A percentile compares a stretch with the other conserved stretches of the same genome.
phyloP scores from a whole-genome alignment of 1,140 invertebrate genomes.

The Cotesia vestalis region DNA sequence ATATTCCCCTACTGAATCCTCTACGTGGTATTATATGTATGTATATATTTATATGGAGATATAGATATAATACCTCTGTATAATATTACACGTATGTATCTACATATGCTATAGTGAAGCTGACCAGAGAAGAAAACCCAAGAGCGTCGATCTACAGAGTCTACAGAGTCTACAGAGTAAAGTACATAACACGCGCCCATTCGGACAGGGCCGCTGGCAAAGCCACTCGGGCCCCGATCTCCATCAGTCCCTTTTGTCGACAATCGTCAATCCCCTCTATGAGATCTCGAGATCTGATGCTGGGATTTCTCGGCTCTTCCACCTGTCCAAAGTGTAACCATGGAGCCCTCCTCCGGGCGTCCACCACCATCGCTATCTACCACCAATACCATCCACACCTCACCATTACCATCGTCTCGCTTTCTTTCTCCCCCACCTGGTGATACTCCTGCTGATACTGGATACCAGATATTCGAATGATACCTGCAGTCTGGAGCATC shows the following conservation, averaged over 20 bases:
- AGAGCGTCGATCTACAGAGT: slow-evolving; percentile 18
- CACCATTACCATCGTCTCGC: slow-evolving; percentile 13
- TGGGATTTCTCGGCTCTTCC: neutral
- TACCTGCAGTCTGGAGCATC: slow-evolving; percentile 2
- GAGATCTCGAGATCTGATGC: no score
- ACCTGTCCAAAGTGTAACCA: neutral
- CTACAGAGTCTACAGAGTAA: neutral
- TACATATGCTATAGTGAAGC: no score
- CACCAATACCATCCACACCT: neutral
- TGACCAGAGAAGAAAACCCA: no score
- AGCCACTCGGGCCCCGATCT: slow-evolving; percentile 30
- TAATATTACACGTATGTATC: no score
- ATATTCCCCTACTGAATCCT: slow-evolving; percentile 23
- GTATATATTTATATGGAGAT: neutral
- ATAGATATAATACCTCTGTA: slow-evolving; percentile 6
- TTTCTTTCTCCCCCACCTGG: slow-evolving; percentile 25
- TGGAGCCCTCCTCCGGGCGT: neutral
- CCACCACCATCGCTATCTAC: neutral
- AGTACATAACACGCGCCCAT: slow-evolving; percentile 6
- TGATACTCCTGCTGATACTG: neutral
- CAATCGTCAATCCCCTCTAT: slow-evolving; percentile 14
- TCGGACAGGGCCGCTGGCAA: slow-evolving; percentile 31
- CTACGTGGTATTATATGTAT: neutral
- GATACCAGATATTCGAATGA: neutral
- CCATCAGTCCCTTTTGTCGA: slow-evolving; percentile 19